Evolutionary conservation across 2,888 invertebrate genomes (phyloP), one percentile per base, ranked within the genome.

Genomic region (Eurois occulta): DNA sequence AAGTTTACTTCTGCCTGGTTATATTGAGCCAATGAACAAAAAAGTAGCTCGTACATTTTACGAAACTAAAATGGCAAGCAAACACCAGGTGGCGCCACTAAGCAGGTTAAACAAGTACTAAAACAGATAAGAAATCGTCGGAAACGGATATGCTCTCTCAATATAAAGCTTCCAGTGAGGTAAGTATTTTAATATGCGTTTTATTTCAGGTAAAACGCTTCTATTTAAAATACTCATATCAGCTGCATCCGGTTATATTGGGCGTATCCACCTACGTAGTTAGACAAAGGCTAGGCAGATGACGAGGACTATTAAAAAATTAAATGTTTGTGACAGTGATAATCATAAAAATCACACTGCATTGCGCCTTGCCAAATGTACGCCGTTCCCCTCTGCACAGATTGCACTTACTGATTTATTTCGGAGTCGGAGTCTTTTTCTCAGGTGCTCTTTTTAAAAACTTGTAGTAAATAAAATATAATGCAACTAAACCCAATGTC

Each of bases 381-480:
- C 41, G 70, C 24, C 10, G n/a, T 2, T 6, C 13, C 28, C 6
- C 13, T 13, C 6, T 28, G 13, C 62, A n/a, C 43, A 52, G 10
- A 68, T 41, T 64, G 18, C 21, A 77, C 65, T 72, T 66, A 73
- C 80, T 11, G 55, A 28, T 43, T 60, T 28, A 28, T 55, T 75
- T 83, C 32, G 60, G 21, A 32, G 21, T 5, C 21, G 60, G 10
- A 18, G 65, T 16, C 71, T 87, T 91, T 90, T 91, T 90, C 85
- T 91, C 90, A 83, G 86, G 87, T 24, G 58, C 90, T n/a, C 11
- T 10, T 87, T 92, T 95, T 86, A 93, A 93, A 71, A 93, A 83
- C 87, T 94, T 95, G 78, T 90, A 83, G 86, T 96, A 97, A 24
- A 97, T 66, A 77, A 95, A 93, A 85, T 92, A 92, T 35, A 91